Evolutionary conservation across 2,113 vertebrate species (phyloP), one percentile per base, ranked within the genome.

Genomic region (Prochilodus magdalenae): DNA sequence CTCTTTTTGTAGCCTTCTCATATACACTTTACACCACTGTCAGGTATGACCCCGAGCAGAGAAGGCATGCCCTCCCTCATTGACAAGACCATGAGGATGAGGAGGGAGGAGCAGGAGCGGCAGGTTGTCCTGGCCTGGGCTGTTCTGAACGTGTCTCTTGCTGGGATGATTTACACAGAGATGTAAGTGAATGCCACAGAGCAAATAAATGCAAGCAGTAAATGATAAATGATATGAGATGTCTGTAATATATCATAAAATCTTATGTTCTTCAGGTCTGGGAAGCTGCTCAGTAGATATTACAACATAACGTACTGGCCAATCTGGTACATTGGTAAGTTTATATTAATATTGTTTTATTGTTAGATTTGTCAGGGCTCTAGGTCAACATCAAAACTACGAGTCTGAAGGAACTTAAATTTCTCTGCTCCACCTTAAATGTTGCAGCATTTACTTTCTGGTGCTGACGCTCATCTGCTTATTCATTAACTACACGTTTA

Each of bases 251-350:
- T 72, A 1, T 22, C 5, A 22, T 4, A 55, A 55, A 55, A 22
- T 55, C 20, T 47, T 79, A 13, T 81, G 8, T 81, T 20, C 78
- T 1, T 30, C 27, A 99, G 98, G 97, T 96, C 96, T 79, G 97
- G 97, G 57, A 96, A 96, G 74, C 87, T 98, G 81, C 92, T 98
- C 26, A 95, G 95, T 83, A 94, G 95, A 0, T 98, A 97, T 80
- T 98, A 94, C 85, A 97, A 97, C 88, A 95, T 99, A 89, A 93
- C 92, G 0, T 96, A 95, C 86, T 98, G 96, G 96, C 95, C 94
- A 0, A 94, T 99, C 55, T 98, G 97, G 97, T 99, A 99, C 86
- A 96, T 99, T 6, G 98, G 97, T 99, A 91, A 96, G 97, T 93
- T 14, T n/a, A 11, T 65, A 16, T 26, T 62, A 26, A 24, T 33